These are phyloP conservation scores for Steinernema carpocapsae DNA, from an alignment of 2,888 invertebrate species.

Conservation along the genomic window DNA sequence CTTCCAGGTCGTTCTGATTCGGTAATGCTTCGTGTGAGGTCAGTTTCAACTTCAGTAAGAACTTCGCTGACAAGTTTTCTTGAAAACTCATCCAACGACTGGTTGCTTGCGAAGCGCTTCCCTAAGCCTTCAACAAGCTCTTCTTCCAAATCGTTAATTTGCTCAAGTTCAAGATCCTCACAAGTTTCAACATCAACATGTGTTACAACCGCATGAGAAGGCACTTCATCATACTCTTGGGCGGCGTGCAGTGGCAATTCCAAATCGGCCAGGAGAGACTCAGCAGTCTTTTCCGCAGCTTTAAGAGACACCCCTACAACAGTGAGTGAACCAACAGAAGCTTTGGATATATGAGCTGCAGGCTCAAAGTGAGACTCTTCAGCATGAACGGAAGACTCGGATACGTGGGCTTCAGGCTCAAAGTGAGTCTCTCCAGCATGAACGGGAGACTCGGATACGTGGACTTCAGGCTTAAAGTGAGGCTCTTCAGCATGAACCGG, in stretches of 20 bases:
- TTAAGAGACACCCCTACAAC: not conserved
- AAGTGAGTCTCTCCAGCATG: not conserved
- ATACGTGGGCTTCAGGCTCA: constrained; percentile 14
- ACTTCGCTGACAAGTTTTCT: not conserved
- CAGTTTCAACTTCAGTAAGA: not conserved
- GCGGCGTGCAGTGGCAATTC: not conserved
- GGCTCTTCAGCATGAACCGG: too few species aligned
- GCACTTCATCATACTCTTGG: not conserved
- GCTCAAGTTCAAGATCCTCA: too few species aligned
- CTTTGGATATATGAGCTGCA: not conserved
- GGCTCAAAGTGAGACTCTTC: not conserved
- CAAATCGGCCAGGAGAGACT: not conserved
- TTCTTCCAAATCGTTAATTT: not conserved
- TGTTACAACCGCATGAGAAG: not conserved
- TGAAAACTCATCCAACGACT: constrained; percentile 1
- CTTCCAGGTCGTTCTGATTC: not conserved
- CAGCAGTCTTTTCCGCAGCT: not conserved
- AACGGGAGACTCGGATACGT: constrained; percentile 37
- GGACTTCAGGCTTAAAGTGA: constrained; percentile 38
- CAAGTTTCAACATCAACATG: constrained; percentile 2
- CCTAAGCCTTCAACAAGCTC: not conserved
- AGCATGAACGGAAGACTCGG: too few species aligned
- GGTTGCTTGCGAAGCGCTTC: not conserved
- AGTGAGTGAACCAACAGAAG: not conserved
- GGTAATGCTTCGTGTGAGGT: not conserved